Evolutionary conservation across 2,888 invertebrate genomes (phyloP).

Genomic region (Hyles lineata): DNA sequence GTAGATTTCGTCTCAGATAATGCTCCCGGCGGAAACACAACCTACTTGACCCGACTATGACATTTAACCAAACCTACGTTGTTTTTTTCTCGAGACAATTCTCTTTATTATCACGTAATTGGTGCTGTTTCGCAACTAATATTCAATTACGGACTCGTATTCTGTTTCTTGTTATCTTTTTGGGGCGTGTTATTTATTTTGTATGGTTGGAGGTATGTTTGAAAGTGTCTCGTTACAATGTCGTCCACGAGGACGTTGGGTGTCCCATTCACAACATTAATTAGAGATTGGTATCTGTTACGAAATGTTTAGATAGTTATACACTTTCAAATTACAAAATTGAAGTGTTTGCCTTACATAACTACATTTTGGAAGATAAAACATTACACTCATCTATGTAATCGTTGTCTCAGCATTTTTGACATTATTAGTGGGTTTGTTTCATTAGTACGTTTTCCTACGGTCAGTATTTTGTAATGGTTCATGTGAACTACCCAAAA

Average conservation of each 20-base stretch:
- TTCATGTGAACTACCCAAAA: too few relatives aligned
- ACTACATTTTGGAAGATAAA: conserved; percentile 10
- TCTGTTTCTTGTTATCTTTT: conserved; percentile 10
- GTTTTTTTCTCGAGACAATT: conserved; percentile 52
- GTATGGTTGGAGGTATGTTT: background rate
- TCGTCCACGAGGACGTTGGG: conserved; percentile 16
- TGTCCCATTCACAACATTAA: conserved; percentile 17
- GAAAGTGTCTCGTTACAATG: conserved; percentile 17
- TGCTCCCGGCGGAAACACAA: conserved; percentile 57
- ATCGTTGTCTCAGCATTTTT: background rate
- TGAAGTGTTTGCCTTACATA: conserved; percentile 17
- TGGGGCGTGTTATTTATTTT: background rate
- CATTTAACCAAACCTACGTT: conserved; percentile 51
- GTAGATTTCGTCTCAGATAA: conserved; percentile 59
- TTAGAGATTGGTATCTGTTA: background rate
- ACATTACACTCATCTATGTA: background rate
- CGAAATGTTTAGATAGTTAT: conserved; percentile 7
- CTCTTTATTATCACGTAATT: conserved; percentile 57
- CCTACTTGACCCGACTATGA: conserved; percentile 50
- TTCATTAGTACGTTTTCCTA: too few relatives aligned
- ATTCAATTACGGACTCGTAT: conserved; percentile 17
- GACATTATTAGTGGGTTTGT: background rate
- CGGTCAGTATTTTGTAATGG: too few relatives aligned
- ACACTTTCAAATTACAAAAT: conserved; percentile 21
- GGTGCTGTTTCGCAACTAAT: conserved; percentile 40